phyloP scores from a whole-genome alignment of 2,888 invertebrate genomes.

The Eristalinus sepulchralis region DNA sequence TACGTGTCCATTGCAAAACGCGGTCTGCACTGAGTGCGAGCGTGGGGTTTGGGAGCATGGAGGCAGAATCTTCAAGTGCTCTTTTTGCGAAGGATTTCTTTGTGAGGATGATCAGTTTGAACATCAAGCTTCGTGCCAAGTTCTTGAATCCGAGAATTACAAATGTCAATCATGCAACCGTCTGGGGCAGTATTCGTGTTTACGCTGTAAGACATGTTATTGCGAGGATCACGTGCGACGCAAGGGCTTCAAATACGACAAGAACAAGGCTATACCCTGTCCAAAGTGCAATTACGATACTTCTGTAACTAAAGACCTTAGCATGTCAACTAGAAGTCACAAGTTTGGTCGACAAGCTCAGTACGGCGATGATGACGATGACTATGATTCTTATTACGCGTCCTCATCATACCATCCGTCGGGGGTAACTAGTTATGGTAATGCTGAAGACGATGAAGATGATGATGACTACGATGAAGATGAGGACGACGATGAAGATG shows the following conservation, averaged over 20 bases:
- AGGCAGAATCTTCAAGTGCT: conserved; percentile 94
- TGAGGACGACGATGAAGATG: conserved; percentile 74
- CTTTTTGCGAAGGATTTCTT: conserved; percentile 92
- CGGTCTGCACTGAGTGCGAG: conserved; percentile 95
- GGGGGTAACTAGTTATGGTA: conserved; percentile 62
- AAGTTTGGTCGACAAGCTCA: conserved; percentile 94
- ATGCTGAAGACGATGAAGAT: conserved; percentile 82
- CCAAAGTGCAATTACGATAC: conserved; percentile 97
- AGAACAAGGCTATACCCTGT: conserved; percentile 92
- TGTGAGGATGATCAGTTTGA: conserved; percentile 86
- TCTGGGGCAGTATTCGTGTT: conserved; percentile 96
- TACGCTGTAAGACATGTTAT: conserved; percentile 97
- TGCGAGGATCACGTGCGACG: conserved; percentile 98
- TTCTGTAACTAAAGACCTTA: conserved; percentile 95
- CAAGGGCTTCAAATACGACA: conserved; percentile 93
- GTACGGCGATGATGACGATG: conserved; percentile 85
- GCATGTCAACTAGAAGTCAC: conserved; percentile 96
- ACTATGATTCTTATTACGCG: conserved; percentile 80
- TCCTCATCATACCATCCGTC: conserved; percentile 75
- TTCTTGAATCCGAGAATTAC: conserved; percentile 95
- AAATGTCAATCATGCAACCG: conserved; percentile 99
- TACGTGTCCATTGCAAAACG: conserved; percentile 92
- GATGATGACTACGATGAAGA: conserved; percentile 80
- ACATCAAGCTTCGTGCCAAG: conserved; percentile 98
- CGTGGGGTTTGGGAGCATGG: conserved; percentile 98